Conservation (phyloP, 2,888 invertebrate species). For the Drepana falcataria region DNA sequence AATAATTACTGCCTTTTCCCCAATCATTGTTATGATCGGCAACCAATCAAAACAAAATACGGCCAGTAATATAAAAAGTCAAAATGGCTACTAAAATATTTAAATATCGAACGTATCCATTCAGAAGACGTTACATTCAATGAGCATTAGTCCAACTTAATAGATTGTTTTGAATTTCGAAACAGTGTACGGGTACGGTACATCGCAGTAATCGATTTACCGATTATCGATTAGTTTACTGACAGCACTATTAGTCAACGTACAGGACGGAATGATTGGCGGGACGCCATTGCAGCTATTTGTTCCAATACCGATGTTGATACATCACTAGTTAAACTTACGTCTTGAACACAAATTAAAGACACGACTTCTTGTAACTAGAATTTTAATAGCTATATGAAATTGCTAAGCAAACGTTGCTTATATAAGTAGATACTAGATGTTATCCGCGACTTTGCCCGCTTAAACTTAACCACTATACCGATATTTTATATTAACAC, state of each 20-base stretch:
- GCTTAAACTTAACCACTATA: too few relatives aligned
- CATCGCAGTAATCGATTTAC: conserved; percentile 26
- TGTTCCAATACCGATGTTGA: conserved; percentile 32
- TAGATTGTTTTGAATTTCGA: conserved; percentile 19
- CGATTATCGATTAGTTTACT: conserved; percentile 46
- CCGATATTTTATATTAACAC: too few relatives aligned
- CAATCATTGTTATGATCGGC: too few relatives aligned
- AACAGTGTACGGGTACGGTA: conserved; percentile 12
- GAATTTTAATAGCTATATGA: conserved; percentile 47
- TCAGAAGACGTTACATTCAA: not conserved
- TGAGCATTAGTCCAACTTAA: not conserved
- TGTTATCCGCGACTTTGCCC: too few relatives aligned
- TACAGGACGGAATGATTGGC: conserved; percentile 39
- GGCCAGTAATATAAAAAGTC: too few relatives aligned
- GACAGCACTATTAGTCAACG: conserved; percentile 54
- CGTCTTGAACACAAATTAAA: conserved; percentile 53
- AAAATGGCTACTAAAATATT: not conserved
- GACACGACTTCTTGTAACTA: conserved; percentile 50
- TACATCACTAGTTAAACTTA: conserved; percentile 35
- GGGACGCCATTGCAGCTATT: conserved; percentile 27
- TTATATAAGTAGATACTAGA: conserved; percentile 18
- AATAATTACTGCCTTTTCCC: too few relatives aligned
- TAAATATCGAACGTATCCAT: not conserved
- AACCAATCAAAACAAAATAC: too few relatives aligned
- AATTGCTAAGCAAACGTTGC: conserved; percentile 28